Evolutionary conservation across 2,888 invertebrate genomes (phyloP), one percentile per base, ranked within the genome.

Genomic region (Caenorhabditis drosophilae): DNA sequence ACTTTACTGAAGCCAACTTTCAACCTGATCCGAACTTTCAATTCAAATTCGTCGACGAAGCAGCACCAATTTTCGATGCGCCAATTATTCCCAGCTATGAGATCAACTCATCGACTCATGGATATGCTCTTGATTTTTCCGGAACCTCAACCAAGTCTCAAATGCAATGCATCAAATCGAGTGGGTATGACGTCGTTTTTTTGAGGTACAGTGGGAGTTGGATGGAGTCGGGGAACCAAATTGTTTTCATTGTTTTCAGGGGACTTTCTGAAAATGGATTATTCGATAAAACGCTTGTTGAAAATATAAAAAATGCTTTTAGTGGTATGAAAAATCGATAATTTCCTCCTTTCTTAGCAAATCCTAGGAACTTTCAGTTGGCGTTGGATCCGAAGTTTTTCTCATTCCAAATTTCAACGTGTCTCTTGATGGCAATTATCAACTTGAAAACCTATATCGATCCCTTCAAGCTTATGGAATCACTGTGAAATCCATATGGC

Each of bases 401-500:
- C 61, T 74, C 41, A 70, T 67, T 18, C 74, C 74, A 9, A 46
- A 58, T 26, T 63, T 64, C 16, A 31, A 52, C 6, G 57, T 57
- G 1, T 45, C 47, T 16, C 67, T 64, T 40, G 23, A 55, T 7
- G 73, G 63, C 27, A 38, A 50, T 7, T 50, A 61, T 11, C 75
- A 75, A 49, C 23, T 75, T 11, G 60, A 56, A 48, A 56, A 67
- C 15, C 47, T 66, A 16, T 63, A 59, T 59, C 47, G 60, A 20
- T 60, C 56, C 7, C 44, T 73, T 31, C 60, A 27, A 38, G 35
- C 25, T 35, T 54, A 55, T 34, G 73, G 71, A 40, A 40, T 75
- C 18, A 63, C 52, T 34, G 58, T 76, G 38, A 44, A 67, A 35
- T 46, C 64, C n/a, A 50, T 76, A 22, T 76, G 76, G 76, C 63